Evolutionary conservation across 2,888 invertebrate genomes (phyloP).

Genomic region (Sabellastarte sp.): DNA sequence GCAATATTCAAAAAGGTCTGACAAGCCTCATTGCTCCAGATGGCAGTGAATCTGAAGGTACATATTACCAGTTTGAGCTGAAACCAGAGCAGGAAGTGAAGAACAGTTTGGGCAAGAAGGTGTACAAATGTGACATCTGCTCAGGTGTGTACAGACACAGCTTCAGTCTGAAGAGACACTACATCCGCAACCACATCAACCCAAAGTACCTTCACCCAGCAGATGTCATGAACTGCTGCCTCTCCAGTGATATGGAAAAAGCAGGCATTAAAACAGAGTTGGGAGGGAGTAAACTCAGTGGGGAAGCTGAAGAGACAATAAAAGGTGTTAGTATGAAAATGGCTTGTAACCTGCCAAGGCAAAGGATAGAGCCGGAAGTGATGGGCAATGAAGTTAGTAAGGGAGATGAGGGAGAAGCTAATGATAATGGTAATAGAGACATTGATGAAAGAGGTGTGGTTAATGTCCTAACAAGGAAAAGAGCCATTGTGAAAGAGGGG

Average conservation of each 20-base stretch:
- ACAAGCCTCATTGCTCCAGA: too few species aligned
- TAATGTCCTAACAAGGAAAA: too few species aligned
- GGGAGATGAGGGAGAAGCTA: neutral
- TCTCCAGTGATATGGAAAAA: neutral
- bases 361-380: too few species aligned
- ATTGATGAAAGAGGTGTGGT: too few species aligned
- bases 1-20: too few species aligned
- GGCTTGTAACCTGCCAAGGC: too few species aligned
- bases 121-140: slow-evolving; percentile 64
- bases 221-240: slow-evolving; percentile 58
- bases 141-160: slow-evolving; percentile 60
- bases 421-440: neutral
- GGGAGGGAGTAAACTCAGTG: neutral
- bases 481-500: too few species aligned
- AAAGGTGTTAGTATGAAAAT: too few species aligned
- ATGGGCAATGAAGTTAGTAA: slow-evolving; percentile 17
- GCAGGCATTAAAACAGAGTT: neutral
- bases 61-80: slow-evolving; percentile 26
- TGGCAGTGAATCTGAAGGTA: too few species aligned
- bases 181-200: slow-evolving; percentile 62
- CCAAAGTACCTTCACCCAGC: slow-evolving; percentile 58
- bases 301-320: neutral
- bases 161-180: slow-evolving; percentile 63
- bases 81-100: slow-evolving; percentile 16
- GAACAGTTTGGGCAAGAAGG: slow-evolving; percentile 51